Conservation (phyloP, 2,113 vertebrate species). For the Cromileptes altivelis region DNA sequence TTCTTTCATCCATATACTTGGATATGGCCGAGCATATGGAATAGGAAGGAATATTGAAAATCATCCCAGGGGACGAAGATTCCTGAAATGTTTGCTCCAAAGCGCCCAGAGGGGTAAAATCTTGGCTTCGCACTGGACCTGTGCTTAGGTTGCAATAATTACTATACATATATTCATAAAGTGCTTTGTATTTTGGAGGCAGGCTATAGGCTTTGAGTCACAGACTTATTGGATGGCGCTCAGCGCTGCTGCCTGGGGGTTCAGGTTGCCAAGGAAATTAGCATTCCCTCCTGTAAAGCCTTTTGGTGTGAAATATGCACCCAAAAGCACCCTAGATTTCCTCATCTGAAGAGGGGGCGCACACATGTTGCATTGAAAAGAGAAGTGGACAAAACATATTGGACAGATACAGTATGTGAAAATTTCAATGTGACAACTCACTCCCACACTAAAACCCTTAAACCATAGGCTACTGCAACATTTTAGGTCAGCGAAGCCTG, state of each 20-base stretch:
- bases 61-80: constrained; percentile 32
- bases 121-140: constrained; percentile 38
- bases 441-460: neutral
- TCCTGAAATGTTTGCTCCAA: constrained; percentile 67
- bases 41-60: constrained; percentile 18
- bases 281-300: constrained; percentile 31
- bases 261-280: constrained; percentile 59
- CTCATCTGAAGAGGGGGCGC: constrained; percentile 1
- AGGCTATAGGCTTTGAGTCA: constrained; percentile 38
- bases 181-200: constrained; percentile 38
- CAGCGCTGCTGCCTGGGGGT: constrained; percentile 24
- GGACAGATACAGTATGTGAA: neutral
- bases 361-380: neutral
- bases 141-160: constrained; percentile 59
- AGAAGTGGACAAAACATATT: neutral
- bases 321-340: constrained; percentile 22
- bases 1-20: constrained; percentile 22
- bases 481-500: constrained; percentile 4
- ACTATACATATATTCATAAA: constrained; percentile 71
- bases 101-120: constrained; percentile 60
- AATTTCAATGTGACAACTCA: neutral
- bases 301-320: constrained; percentile 41
- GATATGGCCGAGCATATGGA: constrained; percentile 32
- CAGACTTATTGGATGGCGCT: constrained; percentile 43
- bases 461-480: neutral